These are phyloP conservation scores for Thereva nobilitata DNA, from an alignment of 2,888 invertebrate species.

Conservation along the genomic window DNA sequence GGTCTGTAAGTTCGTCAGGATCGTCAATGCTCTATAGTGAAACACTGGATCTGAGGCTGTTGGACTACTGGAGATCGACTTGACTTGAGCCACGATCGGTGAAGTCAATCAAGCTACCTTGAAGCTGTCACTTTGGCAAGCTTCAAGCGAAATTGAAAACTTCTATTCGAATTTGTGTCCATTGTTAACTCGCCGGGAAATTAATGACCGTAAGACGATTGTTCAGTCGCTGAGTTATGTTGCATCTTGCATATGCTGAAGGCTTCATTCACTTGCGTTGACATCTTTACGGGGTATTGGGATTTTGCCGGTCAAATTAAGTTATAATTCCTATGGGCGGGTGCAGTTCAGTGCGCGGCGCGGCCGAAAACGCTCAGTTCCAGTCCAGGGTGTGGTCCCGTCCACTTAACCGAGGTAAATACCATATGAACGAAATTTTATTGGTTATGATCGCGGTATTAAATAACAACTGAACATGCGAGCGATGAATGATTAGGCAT, in stretches of 20 bases:
- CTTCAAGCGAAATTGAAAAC: constrained; percentile 21
- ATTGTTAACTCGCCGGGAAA: constrained; percentile 23
- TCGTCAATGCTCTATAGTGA: no score
- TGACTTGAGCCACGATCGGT: not conserved
- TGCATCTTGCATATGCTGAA: constrained; percentile 7
- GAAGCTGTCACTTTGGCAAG: constrained; percentile 1
- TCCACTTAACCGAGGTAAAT: no score
- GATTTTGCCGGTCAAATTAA: constrained; percentile 21
- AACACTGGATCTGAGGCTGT: no score
- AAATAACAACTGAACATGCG: no score
- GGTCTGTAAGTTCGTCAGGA: no score
- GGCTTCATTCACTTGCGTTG: constrained; percentile 7
- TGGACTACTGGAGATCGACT: no score
- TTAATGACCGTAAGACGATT: constrained; percentile 28
- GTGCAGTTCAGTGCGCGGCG: constrained; percentile 18
- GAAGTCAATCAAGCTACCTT: constrained; percentile 9
- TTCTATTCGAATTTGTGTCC: constrained; percentile 10
- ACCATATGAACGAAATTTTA: no score
- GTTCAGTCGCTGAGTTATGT: constrained; percentile 19
- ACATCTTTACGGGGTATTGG: not conserved
- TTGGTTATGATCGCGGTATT: no score
- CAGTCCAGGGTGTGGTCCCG: no score
- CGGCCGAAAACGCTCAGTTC: not conserved
- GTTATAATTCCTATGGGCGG: constrained; percentile 13
- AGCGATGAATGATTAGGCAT: no score